phyloP scores from a whole-genome alignment of 1,140 invertebrate genomes.

The Acarapis woodi region DNA sequence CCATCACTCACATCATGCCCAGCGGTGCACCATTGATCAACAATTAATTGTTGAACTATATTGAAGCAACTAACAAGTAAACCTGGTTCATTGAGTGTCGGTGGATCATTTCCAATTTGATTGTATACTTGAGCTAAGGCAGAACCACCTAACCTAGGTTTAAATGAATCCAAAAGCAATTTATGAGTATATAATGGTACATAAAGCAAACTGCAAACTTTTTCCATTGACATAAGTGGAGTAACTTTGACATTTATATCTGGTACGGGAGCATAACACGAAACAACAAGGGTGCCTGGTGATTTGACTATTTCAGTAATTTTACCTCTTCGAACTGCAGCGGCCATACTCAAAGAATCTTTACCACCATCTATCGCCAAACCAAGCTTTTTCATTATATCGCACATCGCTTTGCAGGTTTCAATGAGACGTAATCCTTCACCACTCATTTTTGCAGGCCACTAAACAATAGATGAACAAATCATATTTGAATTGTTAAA shows the following conservation, averaged over 20 bases:
- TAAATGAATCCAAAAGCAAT: slow-evolving; percentile 10
- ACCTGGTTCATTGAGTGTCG: slow-evolving; percentile 42
- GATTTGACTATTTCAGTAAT: slow-evolving; percentile 20
- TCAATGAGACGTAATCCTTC: slow-evolving; percentile 60
- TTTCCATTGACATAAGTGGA: slow-evolving; percentile 49
- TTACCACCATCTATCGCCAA: slow-evolving; percentile 91
- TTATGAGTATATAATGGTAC: slow-evolving; percentile 27
- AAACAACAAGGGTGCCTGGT: slow-evolving; percentile 58
- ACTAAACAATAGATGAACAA: no score
- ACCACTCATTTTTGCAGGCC: slow-evolving; percentile 66
- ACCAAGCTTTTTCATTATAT: slow-evolving; percentile 49
- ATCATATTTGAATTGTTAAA: no score
- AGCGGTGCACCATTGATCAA: slow-evolving; percentile 37
- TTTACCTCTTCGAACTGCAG: slow-evolving; percentile 33
- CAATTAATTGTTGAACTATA: slow-evolving; percentile 47
- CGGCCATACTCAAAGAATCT: slow-evolving; percentile 91
- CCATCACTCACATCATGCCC: slow-evolving; percentile 93
- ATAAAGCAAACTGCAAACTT: slow-evolving; percentile 26
- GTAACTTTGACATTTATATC: slow-evolving; percentile 48
- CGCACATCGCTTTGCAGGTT: slow-evolving; percentile 62
- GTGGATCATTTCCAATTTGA: slow-evolving; percentile 45
- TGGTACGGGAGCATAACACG: slow-evolving; percentile 71
- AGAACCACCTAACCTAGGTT: slow-evolving; percentile 50
- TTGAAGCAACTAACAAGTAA: slow-evolving; percentile 41
- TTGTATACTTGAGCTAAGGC: slow-evolving; percentile 64